Evolutionary conservation across 2,113 vertebrate species (phyloP).

Genomic region (Mesocricetus auratus): DNA sequence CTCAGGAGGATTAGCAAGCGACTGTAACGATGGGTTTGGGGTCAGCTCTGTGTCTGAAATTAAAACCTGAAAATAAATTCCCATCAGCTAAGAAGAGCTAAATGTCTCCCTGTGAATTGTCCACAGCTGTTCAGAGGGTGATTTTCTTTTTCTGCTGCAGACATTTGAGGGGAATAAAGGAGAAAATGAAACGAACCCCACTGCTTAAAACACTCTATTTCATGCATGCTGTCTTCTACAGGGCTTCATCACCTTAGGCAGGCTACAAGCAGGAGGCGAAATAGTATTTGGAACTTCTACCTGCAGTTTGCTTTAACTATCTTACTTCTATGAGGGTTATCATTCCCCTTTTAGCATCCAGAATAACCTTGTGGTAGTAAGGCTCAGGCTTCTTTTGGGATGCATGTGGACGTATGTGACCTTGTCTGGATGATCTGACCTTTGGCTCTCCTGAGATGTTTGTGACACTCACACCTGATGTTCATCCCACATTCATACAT

Average conservation of each 20-base stretch:
- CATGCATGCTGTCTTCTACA: background rate
- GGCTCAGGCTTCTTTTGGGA: background rate
- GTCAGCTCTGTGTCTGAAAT: conserved; percentile 68
- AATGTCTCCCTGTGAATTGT: conserved; percentile 16
- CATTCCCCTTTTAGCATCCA: background rate
- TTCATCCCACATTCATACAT: background rate
- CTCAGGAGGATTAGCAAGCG: conserved; percentile 55
- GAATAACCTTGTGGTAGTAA: background rate
- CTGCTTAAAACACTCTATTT: conserved; percentile 58
- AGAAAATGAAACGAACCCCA: conserved; percentile 65
- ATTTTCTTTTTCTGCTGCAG: conserved; percentile 70
- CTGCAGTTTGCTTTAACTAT: background rate
- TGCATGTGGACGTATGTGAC: background rate
- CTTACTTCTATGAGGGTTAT: background rate
- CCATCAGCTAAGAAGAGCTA: conserved; percentile 43
- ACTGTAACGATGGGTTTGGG: conserved; percentile 46
- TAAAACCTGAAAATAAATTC: conserved; percentile 74
- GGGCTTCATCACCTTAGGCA: background rate
- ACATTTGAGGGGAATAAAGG: conserved; percentile 38
- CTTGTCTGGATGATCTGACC: background rate
- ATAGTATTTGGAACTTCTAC: background rate
- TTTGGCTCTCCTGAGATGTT: background rate
- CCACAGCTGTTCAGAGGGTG: conserved; percentile 16
- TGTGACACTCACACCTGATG: background rate
- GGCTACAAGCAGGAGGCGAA: background rate